These are phyloP conservation scores for Palaemon carinicauda DNA, from an alignment of 1,140 invertebrate species.

Conservation along the genomic window DNA sequence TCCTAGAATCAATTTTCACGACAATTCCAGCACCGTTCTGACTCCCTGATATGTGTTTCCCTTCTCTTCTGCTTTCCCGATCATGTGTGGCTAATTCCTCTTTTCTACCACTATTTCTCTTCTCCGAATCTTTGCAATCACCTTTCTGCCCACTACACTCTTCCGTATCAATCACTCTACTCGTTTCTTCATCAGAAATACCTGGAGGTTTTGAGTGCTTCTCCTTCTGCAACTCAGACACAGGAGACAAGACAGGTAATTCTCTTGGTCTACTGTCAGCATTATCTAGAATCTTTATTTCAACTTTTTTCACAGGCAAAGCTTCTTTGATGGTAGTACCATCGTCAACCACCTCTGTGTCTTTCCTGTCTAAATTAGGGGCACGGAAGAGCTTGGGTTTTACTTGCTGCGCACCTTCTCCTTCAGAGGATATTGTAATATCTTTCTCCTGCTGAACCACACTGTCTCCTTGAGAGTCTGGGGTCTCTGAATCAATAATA, in stretches of 20 bases:
- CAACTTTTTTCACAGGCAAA: neutral
- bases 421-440: neutral
- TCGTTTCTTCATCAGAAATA: neutral
- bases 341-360: neutral
- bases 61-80: too few species aligned
- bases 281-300: constrained; percentile 1
- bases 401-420: neutral
- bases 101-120: too few species aligned
- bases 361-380: neutral
- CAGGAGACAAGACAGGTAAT: constrained; percentile 3
- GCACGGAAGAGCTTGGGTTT: constrained; percentile 24
- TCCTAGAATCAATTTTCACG: neutral
- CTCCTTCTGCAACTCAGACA: neutral
- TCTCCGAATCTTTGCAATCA: too few species aligned
- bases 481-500: too few species aligned
- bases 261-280: constrained; percentile 11
- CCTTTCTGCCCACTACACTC: too few species aligned
- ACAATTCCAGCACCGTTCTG: too few species aligned
- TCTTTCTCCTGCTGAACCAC: too few species aligned
- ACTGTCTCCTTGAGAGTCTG: too few species aligned
- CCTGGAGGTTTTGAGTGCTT: too few species aligned
- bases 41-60: too few species aligned
- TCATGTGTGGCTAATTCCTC: too few species aligned
- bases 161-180: too few species aligned
- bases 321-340: neutral